Base-by-base conservation (phyloP, 2,888 invertebrate genomes). In the Sepioteuthis lessoniana region DNA sequence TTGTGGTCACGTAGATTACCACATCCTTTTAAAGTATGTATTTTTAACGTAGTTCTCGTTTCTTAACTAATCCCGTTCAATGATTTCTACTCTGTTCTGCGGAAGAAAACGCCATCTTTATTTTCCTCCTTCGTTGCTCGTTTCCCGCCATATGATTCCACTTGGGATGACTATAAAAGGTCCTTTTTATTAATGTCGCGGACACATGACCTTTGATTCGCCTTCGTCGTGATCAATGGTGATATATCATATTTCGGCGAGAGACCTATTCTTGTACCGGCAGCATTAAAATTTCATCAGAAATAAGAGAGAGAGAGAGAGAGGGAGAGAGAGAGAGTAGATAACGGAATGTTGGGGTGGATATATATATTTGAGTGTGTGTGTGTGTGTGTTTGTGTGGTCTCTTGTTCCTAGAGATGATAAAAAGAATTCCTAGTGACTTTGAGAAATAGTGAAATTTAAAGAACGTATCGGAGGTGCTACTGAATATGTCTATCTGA, bases 271-370 rank as follows among this genome's bases (percentile, higher is more conserved):
- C 76, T 76, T 76, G n/a, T 35, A n/a, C 13, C 25, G 76, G n/a
- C 13, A 0, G 16, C 76, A 76, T 76, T 76, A 13, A 76, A 76
- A 16, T 76, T 35, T n/a, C n/a, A 76, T 13, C n/a, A n/a, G n/a
- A 19, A n/a, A 76, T 13, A 31, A 76, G 60, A 76, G 60, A 76
- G 76, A 60, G 60, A 60, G 60, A 31, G 60, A 31, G 60, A 31
- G 31, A 31, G 31, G 13, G n/a, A n/a, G n/a, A 16, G 16, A n/a
- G n/a, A 10, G 16, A n/a, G 16, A 10, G 16, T 10, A 76, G n/a
- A 76, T 76, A n/a, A 2, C 1, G 4, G 0, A 0, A 25, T 0
- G 55, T 25, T 5, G 1, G 19, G 4, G 10, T 47, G 10, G 4
- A 47, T 47, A 47, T 47, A 47, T 47, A 47, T 47, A 47, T 47